Conservation (phyloP, 64 coral and sea anemone genomes). For the Porites australiensis region DNA sequence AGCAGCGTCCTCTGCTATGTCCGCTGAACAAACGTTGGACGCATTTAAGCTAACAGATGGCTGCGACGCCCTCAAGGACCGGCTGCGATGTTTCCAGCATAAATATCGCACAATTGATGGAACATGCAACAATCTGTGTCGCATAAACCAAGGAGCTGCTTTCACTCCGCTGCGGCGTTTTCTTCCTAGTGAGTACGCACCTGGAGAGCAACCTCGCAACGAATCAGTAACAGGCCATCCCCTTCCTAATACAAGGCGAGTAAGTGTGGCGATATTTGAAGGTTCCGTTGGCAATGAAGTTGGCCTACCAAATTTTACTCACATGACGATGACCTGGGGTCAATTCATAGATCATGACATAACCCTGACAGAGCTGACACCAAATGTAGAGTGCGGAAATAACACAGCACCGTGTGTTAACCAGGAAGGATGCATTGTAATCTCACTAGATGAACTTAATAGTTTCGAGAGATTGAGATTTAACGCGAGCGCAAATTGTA, state of each 20-base stretch:
- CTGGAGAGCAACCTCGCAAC: not conserved
- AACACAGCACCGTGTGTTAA: not conserved
- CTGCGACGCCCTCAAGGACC: not conserved
- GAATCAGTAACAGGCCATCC: not conserved
- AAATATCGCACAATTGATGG: slow-evolving; percentile 11
- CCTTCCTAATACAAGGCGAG: not conserved
- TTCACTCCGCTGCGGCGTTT: not conserved
- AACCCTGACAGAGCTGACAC: slow-evolving; percentile 18
- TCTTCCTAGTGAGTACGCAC: not conserved
- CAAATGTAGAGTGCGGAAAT: not conserved
- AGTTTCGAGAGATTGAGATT: no score
- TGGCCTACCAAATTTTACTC: not conserved
- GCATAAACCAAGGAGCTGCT: not conserved
- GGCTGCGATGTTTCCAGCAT: not conserved
- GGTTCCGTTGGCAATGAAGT: not conserved
- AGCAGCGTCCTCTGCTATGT: not conserved
- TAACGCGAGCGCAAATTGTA: not conserved
- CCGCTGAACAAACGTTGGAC: not conserved
- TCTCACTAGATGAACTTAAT: not conserved
- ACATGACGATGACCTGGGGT: slow-evolving; percentile 66
- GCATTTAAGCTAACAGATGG: not conserved
- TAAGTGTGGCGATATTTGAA: not conserved
- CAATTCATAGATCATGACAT: slow-evolving; percentile 61
- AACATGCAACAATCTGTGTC: slow-evolving; percentile 14
- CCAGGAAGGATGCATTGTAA: not conserved